phyloP scores from a whole-genome alignment of 2,797 vertebrate genomes.

The Propithecus deckenii region DNA sequence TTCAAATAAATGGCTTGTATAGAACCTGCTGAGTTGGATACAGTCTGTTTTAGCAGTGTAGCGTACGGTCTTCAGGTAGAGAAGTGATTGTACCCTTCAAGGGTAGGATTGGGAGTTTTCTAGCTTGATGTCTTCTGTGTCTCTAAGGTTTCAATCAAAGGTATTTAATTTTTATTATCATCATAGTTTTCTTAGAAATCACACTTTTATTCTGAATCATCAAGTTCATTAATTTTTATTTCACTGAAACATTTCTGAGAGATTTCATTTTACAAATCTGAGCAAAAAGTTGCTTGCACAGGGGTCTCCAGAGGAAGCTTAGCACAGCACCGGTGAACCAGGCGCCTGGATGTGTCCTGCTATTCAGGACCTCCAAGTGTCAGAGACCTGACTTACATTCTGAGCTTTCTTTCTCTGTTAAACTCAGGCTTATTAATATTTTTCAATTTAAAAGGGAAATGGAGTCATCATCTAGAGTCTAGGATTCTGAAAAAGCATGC shows the following conservation, averaged over 20 bases:
- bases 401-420: neutral
- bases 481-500: neutral
- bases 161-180: neutral
- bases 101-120: neutral
- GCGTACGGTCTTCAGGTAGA: neutral
- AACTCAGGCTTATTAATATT: neutral
- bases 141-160: neutral
- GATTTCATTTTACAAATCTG: neutral
- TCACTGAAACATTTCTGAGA: neutral
- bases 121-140: neutral
- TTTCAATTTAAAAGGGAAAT: neutral
- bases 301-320: neutral
- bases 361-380: neutral
- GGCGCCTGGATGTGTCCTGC: neutral
- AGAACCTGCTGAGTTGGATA: slow-evolving; percentile 81
- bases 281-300: neutral
- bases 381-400: neutral
- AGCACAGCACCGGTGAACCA: fast-evolving
- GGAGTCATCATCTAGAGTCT: neutral
- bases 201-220: neutral
- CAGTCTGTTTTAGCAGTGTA: slow-evolving; percentile 51
- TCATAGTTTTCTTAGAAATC: neutral
- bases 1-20: slow-evolving; percentile 95
- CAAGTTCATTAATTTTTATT: neutral
- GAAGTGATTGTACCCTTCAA: neutral